These are phyloP conservation scores for Mus musculus DNA, from an alignment of 2,113 vertebrate genomes.

Conservation along the genomic window DNA sequence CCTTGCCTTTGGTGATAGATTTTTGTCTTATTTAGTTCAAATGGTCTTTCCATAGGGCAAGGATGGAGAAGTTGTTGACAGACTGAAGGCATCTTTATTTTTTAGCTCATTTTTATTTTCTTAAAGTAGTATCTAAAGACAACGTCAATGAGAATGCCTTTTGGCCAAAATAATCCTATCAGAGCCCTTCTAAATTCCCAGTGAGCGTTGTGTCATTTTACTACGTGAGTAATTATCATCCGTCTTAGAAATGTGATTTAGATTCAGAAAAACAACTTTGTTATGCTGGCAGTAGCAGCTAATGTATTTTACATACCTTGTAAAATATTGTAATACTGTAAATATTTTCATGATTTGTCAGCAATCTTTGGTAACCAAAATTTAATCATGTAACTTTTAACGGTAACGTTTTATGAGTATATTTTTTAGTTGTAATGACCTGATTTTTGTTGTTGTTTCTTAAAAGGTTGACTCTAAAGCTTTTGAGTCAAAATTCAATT, in stretches of 20 bases:
- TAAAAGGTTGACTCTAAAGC: constrained; percentile 17
- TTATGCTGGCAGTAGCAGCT: background rate
- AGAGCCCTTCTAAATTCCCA: background rate
- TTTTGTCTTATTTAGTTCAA: background rate
- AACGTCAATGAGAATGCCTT: background rate
- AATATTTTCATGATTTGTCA: constrained; percentile 44
- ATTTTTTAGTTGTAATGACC: constrained; percentile 44
- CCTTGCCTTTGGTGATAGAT: background rate
- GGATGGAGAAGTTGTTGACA: background rate
- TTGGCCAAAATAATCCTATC: background rate
- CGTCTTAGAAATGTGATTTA: background rate
- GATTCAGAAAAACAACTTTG: background rate
- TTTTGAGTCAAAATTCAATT: constrained; percentile 46
- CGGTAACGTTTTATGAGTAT: background rate
- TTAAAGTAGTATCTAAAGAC: background rate
- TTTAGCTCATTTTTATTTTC: background rate
- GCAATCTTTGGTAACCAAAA: background rate
- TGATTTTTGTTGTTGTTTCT: constrained; percentile 47
- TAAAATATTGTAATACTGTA: background rate
- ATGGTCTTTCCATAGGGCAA: background rate
- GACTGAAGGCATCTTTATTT: background rate
- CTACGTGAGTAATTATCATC: background rate
- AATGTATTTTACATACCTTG: background rate
- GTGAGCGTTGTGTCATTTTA: background rate
- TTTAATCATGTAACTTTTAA: constrained; percentile 17